Evolutionary conservation across 2,113 vertebrate genomes (phyloP).

Genomic region (Mesocricetus auratus): DNA sequence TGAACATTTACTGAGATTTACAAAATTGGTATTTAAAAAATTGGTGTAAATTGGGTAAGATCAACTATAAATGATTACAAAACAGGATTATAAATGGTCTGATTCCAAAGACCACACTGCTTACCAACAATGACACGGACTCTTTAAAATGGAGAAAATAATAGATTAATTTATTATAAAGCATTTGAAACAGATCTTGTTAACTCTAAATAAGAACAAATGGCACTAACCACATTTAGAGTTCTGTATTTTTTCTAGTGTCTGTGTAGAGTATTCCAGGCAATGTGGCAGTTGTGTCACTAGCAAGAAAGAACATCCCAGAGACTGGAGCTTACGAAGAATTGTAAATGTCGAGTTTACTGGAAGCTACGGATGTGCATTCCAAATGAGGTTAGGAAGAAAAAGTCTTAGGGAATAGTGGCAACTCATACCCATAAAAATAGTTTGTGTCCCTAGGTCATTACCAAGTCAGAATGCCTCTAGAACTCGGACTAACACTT

Average conservation of each 20-base stretch:
- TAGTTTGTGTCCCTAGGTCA: not conserved
- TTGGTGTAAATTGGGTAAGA: not conserved
- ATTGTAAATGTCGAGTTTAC: not conserved
- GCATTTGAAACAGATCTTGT: slow-evolving; percentile 20
- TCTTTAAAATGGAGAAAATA: not conserved
- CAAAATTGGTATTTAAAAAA: not conserved
- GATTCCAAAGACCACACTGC: not conserved
- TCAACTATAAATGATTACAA: not conserved
- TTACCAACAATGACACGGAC: not conserved
- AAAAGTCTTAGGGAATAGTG: slow-evolving; percentile 18
- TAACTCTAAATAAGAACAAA: not conserved
- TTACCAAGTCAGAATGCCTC: not conserved
- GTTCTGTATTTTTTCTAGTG: not conserved
- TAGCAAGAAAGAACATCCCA: slow-evolving; percentile 5
- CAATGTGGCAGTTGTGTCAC: not conserved
- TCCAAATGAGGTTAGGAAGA: slow-evolving; percentile 4
- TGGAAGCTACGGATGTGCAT: not conserved
- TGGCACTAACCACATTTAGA: not conserved
- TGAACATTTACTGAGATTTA: slow-evolving; percentile 3
- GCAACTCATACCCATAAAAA: slow-evolving; percentile 33
- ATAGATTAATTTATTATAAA: slow-evolving; percentile 25
- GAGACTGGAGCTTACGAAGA: not conserved
- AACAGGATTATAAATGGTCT: slow-evolving; percentile 23
- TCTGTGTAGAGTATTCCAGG: not conserved
- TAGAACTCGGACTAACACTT: not conserved